Conservation (phyloP, 23 tunicate species). For the Halocynthia roretzi region DNA sequence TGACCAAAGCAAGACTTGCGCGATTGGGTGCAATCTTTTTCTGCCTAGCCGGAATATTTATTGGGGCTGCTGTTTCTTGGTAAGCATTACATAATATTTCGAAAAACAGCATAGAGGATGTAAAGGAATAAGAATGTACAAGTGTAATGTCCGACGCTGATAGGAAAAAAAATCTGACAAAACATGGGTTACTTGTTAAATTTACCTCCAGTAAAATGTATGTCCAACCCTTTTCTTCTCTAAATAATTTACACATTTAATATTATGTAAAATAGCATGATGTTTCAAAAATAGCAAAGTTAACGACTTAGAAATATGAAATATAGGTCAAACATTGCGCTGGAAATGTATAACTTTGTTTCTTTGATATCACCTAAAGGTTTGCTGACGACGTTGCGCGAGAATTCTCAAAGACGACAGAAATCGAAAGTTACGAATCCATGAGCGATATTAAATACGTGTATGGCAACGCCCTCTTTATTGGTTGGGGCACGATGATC, state of each 20-base stretch:
- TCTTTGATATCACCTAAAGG: neutral
- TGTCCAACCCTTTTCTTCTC: no score
- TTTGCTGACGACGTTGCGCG: conserved; percentile 5
- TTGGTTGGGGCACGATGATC: conserved; percentile 6
- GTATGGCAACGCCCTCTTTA: neutral
- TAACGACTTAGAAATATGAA: neutral
- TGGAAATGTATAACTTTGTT: neutral
- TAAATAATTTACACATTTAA: no score
- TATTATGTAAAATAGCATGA: no score
- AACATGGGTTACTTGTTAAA: no score
- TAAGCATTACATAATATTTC: neutral
- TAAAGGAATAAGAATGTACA: no score
- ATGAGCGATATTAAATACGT: neutral
- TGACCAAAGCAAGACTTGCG: conserved; percentile 12
- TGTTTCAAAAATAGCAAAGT: no score
- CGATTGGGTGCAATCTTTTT: conserved; percentile 15
- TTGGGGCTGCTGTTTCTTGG: conserved; percentile 29
- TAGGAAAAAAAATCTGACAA: no score
- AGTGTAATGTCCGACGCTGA: no score
- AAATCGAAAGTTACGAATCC: neutral
- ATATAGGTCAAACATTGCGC: neutral
- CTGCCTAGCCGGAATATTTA: conserved; percentile 17
- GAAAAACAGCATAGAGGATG: no score
- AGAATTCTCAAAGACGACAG: neutral
- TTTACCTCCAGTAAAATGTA: no score